Percentiles rank a stretch among this genome's conserved stretches.
These are phyloP conservation scores for Scopus umbretta DNA, from an alignment of 2,113 vertebrate genomes.

Conservation along the genomic window DNA sequence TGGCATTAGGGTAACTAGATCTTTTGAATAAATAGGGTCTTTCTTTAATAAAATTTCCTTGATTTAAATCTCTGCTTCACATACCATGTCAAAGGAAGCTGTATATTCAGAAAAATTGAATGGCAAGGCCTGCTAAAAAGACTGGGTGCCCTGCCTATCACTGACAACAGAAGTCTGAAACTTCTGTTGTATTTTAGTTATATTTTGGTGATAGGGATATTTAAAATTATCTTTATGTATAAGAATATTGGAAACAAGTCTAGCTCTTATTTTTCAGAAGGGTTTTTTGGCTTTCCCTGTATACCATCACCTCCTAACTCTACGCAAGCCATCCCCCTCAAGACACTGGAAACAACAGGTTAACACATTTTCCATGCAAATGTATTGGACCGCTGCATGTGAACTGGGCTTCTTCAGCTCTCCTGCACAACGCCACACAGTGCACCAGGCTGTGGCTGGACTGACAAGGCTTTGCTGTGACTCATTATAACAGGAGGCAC, in stretches of 20 bases:
- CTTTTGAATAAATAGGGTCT: neutral
- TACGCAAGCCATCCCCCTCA: neutral
- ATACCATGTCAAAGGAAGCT: neutral
- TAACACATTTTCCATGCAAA: neutral
- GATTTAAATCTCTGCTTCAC: neutral
- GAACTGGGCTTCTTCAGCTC: neutral
- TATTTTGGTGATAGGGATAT: neutral
- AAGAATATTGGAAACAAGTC: neutral
- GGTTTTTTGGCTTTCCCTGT: neutral
- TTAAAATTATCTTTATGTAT: neutral
- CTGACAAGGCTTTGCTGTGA: neutral
- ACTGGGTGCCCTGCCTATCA: neutral
- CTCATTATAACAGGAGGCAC: neutral
- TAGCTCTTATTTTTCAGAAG: neutral
- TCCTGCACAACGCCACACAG: neutral
- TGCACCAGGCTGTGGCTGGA: neutral
- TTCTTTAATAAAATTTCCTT: neutral
- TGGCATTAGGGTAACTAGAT: neutral
- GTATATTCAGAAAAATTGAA: neutral
- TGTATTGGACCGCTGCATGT: neutral
- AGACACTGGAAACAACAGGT: neutral
- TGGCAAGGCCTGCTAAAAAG: neutral
- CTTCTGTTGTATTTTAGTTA: neutral
- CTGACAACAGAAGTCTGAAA: neutral
- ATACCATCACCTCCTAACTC: neutral